Percentiles rank a stretch among this genome's conserved stretches.
These are phyloP conservation scores for Tupaia tana DNA, from an alignment of 2,113 vertebrate genomes.

Conservation along the genomic window DNA sequence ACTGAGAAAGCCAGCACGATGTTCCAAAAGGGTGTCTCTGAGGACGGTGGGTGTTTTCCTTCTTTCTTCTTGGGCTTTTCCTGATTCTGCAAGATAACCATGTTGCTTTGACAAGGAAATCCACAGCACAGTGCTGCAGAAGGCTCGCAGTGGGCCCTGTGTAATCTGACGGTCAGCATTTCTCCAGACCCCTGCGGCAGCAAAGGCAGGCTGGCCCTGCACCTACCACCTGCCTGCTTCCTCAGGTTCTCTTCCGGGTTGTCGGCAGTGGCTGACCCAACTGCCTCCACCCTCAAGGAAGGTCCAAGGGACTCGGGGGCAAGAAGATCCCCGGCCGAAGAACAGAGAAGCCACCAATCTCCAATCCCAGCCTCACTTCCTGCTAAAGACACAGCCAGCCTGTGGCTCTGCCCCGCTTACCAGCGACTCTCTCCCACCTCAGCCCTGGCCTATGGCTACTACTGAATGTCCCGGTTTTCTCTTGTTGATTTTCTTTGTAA, in stretches of 20 bases:
- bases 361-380: background rate
- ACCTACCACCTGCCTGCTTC: too few relatives aligned
- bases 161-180: background rate
- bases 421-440: background rate
- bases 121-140: background rate
- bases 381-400: background rate
- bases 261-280: background rate
- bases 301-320: background rate
- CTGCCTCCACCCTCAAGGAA: background rate
- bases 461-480: background rate
- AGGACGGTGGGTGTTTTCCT: background rate
- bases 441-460: background rate
- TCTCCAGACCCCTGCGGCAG: background rate
- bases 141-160: background rate
- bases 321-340: background rate
- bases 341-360: background rate
- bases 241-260: background rate
- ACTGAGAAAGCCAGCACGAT: background rate
- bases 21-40: background rate
- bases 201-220: background rate
- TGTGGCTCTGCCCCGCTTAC: background rate
- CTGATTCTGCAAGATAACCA: background rate
- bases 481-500: background rate
- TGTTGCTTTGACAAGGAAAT: background rate
- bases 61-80: background rate